A percentile compares a stretch with the other conserved stretches of the same genome.
These are phyloP conservation scores for Microctonus brassicae DNA, from an alignment of 2,888 invertebrate genomes.

Conservation along the genomic window DNA sequence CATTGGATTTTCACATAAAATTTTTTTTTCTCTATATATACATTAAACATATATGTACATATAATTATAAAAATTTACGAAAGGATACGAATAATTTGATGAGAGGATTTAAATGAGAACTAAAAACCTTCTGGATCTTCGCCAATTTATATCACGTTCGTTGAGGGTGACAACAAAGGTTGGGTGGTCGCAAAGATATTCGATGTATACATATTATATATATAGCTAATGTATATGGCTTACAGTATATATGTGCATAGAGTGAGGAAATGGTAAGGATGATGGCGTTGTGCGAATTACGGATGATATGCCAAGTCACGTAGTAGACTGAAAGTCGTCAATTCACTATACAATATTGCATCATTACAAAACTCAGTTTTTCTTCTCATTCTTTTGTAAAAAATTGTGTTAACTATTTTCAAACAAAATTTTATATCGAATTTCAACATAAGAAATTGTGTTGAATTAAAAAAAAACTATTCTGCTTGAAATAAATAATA, in stretches of 20 bases:
- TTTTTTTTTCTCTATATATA: too few species aligned
- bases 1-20: too few species aligned
- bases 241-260: neutral
- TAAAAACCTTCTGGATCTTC: slow-evolving; percentile 8
- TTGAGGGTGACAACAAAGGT: neutral
- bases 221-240: neutral
- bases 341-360: slow-evolving; percentile 26
- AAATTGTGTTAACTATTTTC: too few species aligned
- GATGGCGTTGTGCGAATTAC: slow-evolving; percentile 27
- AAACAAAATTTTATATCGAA: too few species aligned
- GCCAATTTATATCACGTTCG: slow-evolving; percentile 3
- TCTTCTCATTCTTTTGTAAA: too few species aligned
- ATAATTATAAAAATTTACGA: neutral
- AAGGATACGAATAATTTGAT: neutral
- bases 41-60: too few species aligned
- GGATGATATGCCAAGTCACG: slow-evolving; percentile 23
- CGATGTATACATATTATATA: neutral
- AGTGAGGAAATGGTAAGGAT: slow-evolving; percentile 23
- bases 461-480: too few species aligned
- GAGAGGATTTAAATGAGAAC: neutral
- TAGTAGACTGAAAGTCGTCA: slow-evolving; percentile 7
- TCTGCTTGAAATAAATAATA: too few species aligned
- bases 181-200: neutral
- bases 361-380: slow-evolving; percentile 17
- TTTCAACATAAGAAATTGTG: too few species aligned